Evolutionary conservation across 2,888 invertebrate species (phyloP), one percentile per base, ranked within the genome.

Genomic region (Caenorhabditis sp.): DNA sequence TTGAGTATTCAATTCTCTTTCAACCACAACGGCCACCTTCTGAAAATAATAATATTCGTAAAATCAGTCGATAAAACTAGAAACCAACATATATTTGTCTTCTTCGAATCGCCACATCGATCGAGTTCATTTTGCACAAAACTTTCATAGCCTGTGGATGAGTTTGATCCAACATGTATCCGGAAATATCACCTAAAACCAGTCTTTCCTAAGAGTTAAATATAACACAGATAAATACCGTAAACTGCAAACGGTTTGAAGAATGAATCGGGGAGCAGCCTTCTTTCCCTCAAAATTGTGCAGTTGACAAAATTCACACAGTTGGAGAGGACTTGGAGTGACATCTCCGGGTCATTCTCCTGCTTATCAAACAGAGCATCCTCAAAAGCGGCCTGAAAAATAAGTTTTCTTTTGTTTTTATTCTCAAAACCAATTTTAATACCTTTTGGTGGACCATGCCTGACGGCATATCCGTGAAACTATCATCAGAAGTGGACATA

Each of bases 21-120:
- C 74, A 1, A 74, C 69, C 0, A 80, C 67, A 13, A 80, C 37
- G 4, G 80, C 80, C 37, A 80, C 62, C 15, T 80, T 80, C 74
- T 80, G 55, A 44, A 65, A n/a, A 37, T 5, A 18, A 35, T 18
- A 26, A 47, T 15, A n/a, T n/a, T 56, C 20, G 44, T 20, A 13
- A 32, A 20, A n/a, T n/a, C 18, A 35, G 5, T 26, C n/a, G 32
- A 56, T 15, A 18, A 55, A 26, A n/a, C n/a, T 11, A 4, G 20
- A 50, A 35, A 60, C 32, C 0, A 47, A 80, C 80, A 4, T 55
- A 20, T 11, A 80, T 20, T 3, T 18, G 35, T 35, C 56, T 50
- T 1, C 11, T 3, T 22, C 44, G 28, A 28, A 80, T 80, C 2
- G 50, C 35, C 1, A 37, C 18, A 20, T 50, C 51, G 4, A 37